Conservation (phyloP, 2,797 vertebrate species). For the Spondyliosoma cantharus region DNA sequence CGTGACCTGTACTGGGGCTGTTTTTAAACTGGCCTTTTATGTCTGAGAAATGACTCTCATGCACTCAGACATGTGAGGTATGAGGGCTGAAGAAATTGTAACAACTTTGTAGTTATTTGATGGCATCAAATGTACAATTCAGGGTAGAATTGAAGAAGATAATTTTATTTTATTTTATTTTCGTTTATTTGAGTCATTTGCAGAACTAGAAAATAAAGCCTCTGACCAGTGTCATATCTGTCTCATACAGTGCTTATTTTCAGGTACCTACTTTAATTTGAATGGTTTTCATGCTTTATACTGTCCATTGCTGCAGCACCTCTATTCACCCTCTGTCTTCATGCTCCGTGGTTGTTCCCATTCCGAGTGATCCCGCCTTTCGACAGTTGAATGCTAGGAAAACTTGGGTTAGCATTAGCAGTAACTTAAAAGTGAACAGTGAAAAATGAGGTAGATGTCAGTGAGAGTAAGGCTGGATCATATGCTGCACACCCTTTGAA, state of each 20-base stretch:
- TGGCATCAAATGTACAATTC: neutral
- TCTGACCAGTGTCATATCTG: neutral
- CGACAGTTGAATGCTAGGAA: neutral
- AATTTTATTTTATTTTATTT: neutral
- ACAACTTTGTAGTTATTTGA: neutral
- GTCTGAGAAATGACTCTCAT: slow-evolving; percentile 7
- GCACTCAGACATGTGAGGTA: neutral
- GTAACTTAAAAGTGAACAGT: neutral
- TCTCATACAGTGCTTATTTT: neutral
- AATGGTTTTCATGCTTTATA: too few species aligned
- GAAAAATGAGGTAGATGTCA: neutral
- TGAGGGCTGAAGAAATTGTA: neutral
- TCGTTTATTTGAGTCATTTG: neutral
- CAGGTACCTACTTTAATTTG: too few species aligned
- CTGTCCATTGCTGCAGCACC: too few species aligned
- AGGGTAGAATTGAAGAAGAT: too few species aligned
- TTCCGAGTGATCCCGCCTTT: neutral
- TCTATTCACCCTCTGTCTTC: too few species aligned
- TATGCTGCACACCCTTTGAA: slow-evolving; percentile 2
- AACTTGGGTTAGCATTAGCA: neutral
- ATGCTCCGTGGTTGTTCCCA: too few species aligned
- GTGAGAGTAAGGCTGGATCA: neutral
- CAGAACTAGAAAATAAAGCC: neutral
- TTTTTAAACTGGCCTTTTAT: slow-evolving; percentile 24
- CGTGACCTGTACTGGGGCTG: slow-evolving; percentile 13